Evolutionary conservation across 2,797 vertebrate genomes (phyloP), one percentile per base, ranked within the genome.

Genomic region (Pseudochromis fuscus): DNA sequence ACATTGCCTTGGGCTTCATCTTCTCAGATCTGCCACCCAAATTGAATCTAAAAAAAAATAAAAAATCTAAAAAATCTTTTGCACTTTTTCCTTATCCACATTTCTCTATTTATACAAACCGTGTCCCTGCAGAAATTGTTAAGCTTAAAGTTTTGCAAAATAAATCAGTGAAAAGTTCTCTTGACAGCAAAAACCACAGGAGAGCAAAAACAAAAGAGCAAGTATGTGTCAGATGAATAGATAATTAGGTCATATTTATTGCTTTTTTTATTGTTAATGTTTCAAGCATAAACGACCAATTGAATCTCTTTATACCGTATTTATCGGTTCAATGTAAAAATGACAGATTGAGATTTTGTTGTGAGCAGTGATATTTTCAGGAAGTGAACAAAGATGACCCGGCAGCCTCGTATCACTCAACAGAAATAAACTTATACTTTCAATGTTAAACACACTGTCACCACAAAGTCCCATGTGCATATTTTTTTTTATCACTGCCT

Each of bases 11-110:
- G 63, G 79, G 82, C 86, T 84, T 51, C 38, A 58, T 86, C 83
- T 83, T 81, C 82, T 81, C 82, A 90, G 66, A 87, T 89, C 85
- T 77, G 85, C 84, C 70, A 77, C 75, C 75, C 67, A 86, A 85
- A 90, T 83, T 76, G 28, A 77, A 86, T 89, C 49, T 85, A 37
- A 83, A n/a, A n/a, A n/a, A n/a, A n/a, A n/a, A n/a, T n/a, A n/a
- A n/a, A n/a, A n/a, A 83, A 70, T 49, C 44, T 37, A 37, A 37
- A 37, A 37, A 37, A 13, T 72, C 51, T 63, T 74, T 80, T 75
- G 72, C 75, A 73, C 59, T 63, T 75, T 81, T 77, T 70, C 46
- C 61, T 51, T 59, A 70, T 60, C 58, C 46, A 44, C 56, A 73
- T 72, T 70, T 67, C 42, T 72, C 52, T 7, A 30, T 51, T 62